A percentile compares a stretch with the other conserved stretches of the same genome.
Conservation (phyloP, 2,113 vertebrate species). For the Gallinago paraguaiae region DNA sequence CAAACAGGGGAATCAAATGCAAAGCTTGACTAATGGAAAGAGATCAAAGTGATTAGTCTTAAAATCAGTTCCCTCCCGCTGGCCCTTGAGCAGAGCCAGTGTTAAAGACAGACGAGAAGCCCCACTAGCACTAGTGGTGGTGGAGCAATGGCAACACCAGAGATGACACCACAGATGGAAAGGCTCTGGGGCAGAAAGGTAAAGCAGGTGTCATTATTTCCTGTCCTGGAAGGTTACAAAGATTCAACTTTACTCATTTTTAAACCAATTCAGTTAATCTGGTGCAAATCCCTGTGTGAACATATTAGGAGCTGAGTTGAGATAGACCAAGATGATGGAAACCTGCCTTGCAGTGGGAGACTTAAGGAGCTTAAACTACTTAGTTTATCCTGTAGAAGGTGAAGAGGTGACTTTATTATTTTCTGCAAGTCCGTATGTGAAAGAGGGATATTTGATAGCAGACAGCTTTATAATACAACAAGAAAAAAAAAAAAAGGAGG, state of each 20-base stretch:
- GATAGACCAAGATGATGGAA: slow-evolving; percentile 53
- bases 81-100: background rate
- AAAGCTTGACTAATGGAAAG: slow-evolving; percentile 55
- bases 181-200: background rate
- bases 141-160: background rate
- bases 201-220: slow-evolving; percentile 28
- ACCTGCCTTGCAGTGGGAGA: slow-evolving; percentile 19
- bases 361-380: slow-evolving; percentile 42
- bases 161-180: background rate
- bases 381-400: slow-evolving; percentile 9
- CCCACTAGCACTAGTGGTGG: background rate
- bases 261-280: slow-evolving; percentile 58
- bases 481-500: background rate
- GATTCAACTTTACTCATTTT: slow-evolving; percentile 28
- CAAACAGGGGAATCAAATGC: slow-evolving; percentile 38
- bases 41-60: slow-evolving; percentile 48
- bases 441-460: slow-evolving; percentile 19
- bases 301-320: slow-evolving; percentile 19
- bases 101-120: background rate
- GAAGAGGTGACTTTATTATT: slow-evolving; percentile 47
- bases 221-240: slow-evolving; percentile 10
- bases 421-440: background rate
- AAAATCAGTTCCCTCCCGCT: slow-evolving; percentile 17
- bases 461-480: slow-evolving; percentile 29
- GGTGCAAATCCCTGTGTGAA: slow-evolving; percentile 49